Percentiles rank a stretch among this genome's conserved stretches.
Conservation (phyloP, 2,797 vertebrate species). For the Philypnodon macrostomus region DNA sequence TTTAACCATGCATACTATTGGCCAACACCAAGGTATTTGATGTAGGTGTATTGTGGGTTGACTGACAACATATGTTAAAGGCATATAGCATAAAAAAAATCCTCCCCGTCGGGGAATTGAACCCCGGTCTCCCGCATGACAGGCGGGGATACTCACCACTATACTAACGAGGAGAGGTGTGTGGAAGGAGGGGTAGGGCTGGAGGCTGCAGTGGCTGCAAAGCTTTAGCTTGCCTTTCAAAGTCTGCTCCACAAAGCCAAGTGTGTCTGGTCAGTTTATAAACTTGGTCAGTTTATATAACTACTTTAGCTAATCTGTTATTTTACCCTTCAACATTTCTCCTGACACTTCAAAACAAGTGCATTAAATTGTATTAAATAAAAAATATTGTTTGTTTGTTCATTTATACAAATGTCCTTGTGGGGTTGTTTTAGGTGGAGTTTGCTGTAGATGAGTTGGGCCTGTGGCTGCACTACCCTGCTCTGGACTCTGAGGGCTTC, state of each 20-base stretch:
- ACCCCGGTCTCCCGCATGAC: slow-evolving; percentile 13
- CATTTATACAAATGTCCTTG: background rate
- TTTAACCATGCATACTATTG: background rate
- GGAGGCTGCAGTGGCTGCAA: too few relatives aligned
- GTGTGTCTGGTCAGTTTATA: too few relatives aligned
- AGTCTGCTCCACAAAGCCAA: too few relatives aligned
- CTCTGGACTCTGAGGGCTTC: slow-evolving; percentile 87
- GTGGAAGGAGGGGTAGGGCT: too few relatives aligned
- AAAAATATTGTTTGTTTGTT: too few relatives aligned
- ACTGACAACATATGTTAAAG: background rate
- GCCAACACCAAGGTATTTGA: background rate
- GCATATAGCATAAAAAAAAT: background rate
- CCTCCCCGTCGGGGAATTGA: slow-evolving; percentile 17
- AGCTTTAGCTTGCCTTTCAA: too few relatives aligned
- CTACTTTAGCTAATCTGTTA: too few relatives aligned
- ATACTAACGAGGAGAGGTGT: slow-evolving; percentile 9
- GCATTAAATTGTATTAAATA: too few relatives aligned
- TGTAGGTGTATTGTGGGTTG: background rate
- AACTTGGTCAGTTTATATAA: too few relatives aligned
- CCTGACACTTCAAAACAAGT: too few relatives aligned
- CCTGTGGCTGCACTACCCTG: slow-evolving; percentile 91
- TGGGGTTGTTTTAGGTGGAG: slow-evolving; percentile 77
- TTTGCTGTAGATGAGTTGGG: slow-evolving; percentile 92
- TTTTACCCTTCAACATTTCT: too few relatives aligned
- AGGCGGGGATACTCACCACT: slow-evolving; percentile 12